Percentiles rank a stretch among this genome's conserved stretches.
Conservation (phyloP, 2,888 invertebrate species). For the Hermodice carunculata region DNA sequence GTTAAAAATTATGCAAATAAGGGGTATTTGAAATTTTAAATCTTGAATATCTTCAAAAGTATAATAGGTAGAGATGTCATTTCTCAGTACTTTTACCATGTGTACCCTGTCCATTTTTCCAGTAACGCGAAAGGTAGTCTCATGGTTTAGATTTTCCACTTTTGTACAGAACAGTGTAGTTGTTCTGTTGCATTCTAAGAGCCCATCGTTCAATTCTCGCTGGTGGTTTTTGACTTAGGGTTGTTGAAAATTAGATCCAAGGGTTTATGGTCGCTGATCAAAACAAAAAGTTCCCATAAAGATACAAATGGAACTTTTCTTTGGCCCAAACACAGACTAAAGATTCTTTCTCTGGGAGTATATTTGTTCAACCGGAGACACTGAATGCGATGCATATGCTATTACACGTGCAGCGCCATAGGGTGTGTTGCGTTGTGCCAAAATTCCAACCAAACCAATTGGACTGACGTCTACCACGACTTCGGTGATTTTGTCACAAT, state of each 20-base stretch:
- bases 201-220: slow-evolving; percentile 48
- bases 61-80: too few relatives aligned
- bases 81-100: too few relatives aligned
- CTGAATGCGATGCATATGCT: slow-evolving; percentile 28
- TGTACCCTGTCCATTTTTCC: too few relatives aligned
- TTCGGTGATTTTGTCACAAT: not conserved
- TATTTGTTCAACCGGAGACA: slow-evolving; percentile 27
- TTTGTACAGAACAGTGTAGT: slow-evolving; percentile 30
- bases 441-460: slow-evolving; percentile 30
- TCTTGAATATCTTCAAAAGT: too few relatives aligned
- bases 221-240: slow-evolving; percentile 32
- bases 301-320: slow-evolving; percentile 26
- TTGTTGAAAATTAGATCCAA: slow-evolving; percentile 29
- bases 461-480: slow-evolving; percentile 31
- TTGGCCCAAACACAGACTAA: slow-evolving; percentile 36
- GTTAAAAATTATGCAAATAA: too few relatives aligned
- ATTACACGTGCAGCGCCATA: slow-evolving; percentile 25
- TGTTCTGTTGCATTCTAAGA: slow-evolving; percentile 37
- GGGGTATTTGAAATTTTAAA: too few relatives aligned
- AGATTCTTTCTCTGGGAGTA: slow-evolving; percentile 41
- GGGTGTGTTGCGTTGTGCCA: slow-evolving; percentile 33
- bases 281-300: slow-evolving; percentile 33
- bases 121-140: too few relatives aligned
- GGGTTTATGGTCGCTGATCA: slow-evolving; percentile 28
- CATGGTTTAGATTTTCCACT: too few relatives aligned